These are phyloP conservation scores for Thyatira batis DNA, from an alignment of 2,888 invertebrate genomes.

Conservation along the genomic window DNA sequence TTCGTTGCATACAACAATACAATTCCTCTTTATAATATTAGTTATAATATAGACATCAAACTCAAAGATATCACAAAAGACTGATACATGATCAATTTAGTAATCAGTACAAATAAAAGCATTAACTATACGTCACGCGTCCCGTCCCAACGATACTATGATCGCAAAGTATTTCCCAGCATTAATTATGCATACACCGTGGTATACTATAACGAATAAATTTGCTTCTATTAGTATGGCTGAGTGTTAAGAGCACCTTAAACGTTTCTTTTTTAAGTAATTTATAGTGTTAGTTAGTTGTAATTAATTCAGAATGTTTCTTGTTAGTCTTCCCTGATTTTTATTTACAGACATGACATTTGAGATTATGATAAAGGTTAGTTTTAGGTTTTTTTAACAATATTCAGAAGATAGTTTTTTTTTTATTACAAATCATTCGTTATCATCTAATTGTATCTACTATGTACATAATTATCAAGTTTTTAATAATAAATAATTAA, in stretches of 20 bases:
- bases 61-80: too few relatives aligned
- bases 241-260: conserved; percentile 2
- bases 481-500: too few relatives aligned
- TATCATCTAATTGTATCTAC: too few relatives aligned
- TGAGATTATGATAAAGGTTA: not conserved
- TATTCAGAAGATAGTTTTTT: too few relatives aligned
- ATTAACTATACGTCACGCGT: not conserved
- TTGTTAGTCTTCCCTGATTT: not conserved
- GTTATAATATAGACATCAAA: too few relatives aligned
- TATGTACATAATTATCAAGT: too few relatives aligned
- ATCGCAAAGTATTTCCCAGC: not conserved
- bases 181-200: conserved; percentile 53
- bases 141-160: not conserved
- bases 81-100: not conserved
- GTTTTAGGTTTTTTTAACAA: too few relatives aligned
- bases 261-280: not conserved
- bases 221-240: conserved; percentile 49
- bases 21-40: too few relatives aligned
- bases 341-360: not conserved
- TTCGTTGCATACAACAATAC: too few relatives aligned
- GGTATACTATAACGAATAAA: conserved; percentile 52
- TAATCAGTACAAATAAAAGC: not conserved
- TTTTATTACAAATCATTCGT: too few relatives aligned
- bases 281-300: not conserved
- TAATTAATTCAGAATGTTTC: not conserved